A percentile compares a stretch with the other conserved stretches of the same genome.
These are phyloP conservation scores for Atta texana DNA, from an alignment of 1,140 invertebrate genomes.

Conservation along the genomic window DNA sequence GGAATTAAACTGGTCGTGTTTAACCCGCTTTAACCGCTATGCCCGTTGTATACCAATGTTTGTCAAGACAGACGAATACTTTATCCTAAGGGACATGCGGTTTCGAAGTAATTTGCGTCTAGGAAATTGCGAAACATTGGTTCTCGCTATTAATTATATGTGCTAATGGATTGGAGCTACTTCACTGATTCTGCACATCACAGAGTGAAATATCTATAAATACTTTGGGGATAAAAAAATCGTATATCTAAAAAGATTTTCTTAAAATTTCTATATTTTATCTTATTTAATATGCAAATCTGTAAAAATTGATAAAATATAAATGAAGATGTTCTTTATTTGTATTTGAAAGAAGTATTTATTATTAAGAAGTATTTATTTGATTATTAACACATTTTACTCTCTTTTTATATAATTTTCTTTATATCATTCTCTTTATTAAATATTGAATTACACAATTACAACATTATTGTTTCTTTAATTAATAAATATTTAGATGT, in stretches of 20 bases:
- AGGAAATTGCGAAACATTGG: slow-evolving; percentile 47
- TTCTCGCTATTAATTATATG: slow-evolving; percentile 49
- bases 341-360: not conserved
- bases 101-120: slow-evolving; percentile 48
- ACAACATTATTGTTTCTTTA: not conserved
- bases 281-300: not conserved
- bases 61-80: slow-evolving; percentile 47
- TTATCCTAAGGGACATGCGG: slow-evolving; percentile 41
- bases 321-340: not conserved
- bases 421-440: not conserved
- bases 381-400: not conserved
- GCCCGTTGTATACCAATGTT: slow-evolving; percentile 28
- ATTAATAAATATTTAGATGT: not conserved
- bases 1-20: slow-evolving; percentile 31
- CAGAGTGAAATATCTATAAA: not conserved
- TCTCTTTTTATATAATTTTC: not conserved
- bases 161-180: slow-evolving; percentile 31
- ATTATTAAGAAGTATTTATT: not conserved
- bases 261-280: not conserved
- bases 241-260: not conserved
- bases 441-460: not conserved
- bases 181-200: not conserved
- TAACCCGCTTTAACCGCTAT: slow-evolving; percentile 39
- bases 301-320: slow-evolving; percentile 1
- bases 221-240: not conserved